These are phyloP conservation scores for Nephrotoma appendiculata DNA, from an alignment of 2,888 invertebrate species.

Conservation along the genomic window DNA sequence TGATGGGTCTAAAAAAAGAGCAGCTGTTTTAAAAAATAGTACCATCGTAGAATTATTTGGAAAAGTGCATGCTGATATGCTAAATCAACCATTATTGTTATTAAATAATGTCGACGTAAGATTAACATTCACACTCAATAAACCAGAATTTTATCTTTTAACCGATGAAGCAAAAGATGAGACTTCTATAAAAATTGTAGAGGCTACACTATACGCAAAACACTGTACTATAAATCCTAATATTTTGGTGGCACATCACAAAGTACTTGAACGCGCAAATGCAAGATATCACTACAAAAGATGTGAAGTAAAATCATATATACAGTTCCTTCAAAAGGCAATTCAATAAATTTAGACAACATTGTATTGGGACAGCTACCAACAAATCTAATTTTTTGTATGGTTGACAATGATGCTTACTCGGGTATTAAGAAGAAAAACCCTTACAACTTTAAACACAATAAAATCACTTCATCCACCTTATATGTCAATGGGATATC, in stretches of 20 bases:
- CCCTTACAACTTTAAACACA: neutral
- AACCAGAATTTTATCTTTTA: neutral
- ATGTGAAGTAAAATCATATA: neutral
- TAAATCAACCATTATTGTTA: too few species aligned
- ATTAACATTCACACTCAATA: too few species aligned
- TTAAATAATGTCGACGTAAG: too few species aligned
- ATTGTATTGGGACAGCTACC: neutral
- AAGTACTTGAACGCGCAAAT: neutral
- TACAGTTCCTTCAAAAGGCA: neutral
- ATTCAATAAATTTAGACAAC: neutral
- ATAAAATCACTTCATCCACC: neutral
- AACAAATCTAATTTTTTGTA: neutral
- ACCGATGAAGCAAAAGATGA: neutral
- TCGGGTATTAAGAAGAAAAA: neutral
- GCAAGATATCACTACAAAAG: neutral
- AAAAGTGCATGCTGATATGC: too few species aligned
- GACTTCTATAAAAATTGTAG: neutral
- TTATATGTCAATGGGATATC: neutral
- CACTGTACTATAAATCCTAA: neutral
- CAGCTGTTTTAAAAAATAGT: too few species aligned
- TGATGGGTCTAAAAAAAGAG: too few species aligned
- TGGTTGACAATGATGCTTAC: neutral
- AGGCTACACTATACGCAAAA: neutral
- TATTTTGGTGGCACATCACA: neutral
- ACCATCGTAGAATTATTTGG: too few species aligned